A percentile compares a stretch with the other conserved stretches of the same genome.
Conservation (phyloP, 2,797 vertebrate genomes). For the Acipenser oxyrinchus region DNA sequence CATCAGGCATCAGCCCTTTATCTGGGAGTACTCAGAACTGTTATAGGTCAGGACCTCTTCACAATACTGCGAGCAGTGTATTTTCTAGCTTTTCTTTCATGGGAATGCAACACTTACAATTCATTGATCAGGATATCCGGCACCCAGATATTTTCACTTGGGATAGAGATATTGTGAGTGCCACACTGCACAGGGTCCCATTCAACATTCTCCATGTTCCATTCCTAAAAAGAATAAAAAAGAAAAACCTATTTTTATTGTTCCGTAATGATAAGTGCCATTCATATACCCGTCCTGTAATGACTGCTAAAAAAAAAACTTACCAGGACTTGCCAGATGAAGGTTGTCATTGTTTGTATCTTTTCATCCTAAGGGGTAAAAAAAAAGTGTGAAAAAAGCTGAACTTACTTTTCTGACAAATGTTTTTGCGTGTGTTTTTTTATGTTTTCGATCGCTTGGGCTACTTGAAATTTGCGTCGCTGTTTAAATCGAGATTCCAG, state of each 20-base stretch:
- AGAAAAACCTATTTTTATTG: too few relatives aligned
- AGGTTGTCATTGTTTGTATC: slow-evolving; percentile 50
- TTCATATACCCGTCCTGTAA: slow-evolving; percentile 55
- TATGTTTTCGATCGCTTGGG: too few relatives aligned
- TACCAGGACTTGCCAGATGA: slow-evolving; percentile 45
- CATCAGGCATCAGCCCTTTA: too few relatives aligned
- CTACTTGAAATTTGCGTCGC: too few relatives aligned
- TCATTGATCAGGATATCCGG: slow-evolving; percentile 47
- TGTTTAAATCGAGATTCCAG: too few relatives aligned
- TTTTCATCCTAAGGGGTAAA: slow-evolving; percentile 48
- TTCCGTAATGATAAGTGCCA: too few relatives aligned
- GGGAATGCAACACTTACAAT: slow-evolving; percentile 38
- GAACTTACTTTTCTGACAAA: too few relatives aligned
- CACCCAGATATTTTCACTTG: slow-evolving; percentile 42
- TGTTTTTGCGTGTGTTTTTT: too few relatives aligned
- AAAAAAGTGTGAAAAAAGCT: neutral
- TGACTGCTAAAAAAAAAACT: slow-evolving; percentile 23
- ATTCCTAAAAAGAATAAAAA: slow-evolving; percentile 39
- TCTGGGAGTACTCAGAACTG: too few relatives aligned
- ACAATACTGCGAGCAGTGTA: neutral
- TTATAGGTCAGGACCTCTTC: neutral
- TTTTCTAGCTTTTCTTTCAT: too few relatives aligned
- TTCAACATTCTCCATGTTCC: slow-evolving; percentile 48
- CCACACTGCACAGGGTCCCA: slow-evolving; percentile 51
- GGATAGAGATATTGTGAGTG: slow-evolving; percentile 36